phyloP scores from a whole-genome alignment of 2,888 invertebrate species.

The Julus scandinavius region DNA sequence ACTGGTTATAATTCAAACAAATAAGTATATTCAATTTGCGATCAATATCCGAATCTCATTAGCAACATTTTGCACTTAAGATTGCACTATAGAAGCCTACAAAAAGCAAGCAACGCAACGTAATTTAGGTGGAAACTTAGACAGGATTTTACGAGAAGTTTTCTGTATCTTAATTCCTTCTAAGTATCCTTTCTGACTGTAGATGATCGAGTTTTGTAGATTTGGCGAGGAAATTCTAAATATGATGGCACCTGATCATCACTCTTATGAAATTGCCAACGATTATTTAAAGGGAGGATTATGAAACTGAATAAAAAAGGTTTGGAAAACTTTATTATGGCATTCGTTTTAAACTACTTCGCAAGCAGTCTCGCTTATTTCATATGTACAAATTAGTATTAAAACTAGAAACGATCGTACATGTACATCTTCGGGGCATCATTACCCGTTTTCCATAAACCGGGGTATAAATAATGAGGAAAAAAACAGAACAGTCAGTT shows the following conservation, averaged over 20 bases:
- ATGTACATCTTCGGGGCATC: slow-evolving; percentile 21
- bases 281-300: neutral
- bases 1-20: no score
- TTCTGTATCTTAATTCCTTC: neutral
- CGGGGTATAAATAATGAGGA: neutral
- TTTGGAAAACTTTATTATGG: neutral
- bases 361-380: neutral
- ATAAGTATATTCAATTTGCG: no score
- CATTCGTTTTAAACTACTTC: neutral
- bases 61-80: no score
- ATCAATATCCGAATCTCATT: no score
- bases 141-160: no score
- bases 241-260: neutral
- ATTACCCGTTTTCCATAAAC: neutral
- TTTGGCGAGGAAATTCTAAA: neutral
- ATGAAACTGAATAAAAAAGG: slow-evolving; percentile 15
- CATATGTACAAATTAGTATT: neutral
- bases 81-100: no score
- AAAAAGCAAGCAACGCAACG: no score
- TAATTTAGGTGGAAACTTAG: no score
- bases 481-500: neutral
- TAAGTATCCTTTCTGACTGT: neutral
- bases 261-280: neutral
- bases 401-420: slow-evolving; percentile 24
- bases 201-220: neutral